Conservation (phyloP, 2,888 invertebrate species). For the Drosophila leonis region DNA sequence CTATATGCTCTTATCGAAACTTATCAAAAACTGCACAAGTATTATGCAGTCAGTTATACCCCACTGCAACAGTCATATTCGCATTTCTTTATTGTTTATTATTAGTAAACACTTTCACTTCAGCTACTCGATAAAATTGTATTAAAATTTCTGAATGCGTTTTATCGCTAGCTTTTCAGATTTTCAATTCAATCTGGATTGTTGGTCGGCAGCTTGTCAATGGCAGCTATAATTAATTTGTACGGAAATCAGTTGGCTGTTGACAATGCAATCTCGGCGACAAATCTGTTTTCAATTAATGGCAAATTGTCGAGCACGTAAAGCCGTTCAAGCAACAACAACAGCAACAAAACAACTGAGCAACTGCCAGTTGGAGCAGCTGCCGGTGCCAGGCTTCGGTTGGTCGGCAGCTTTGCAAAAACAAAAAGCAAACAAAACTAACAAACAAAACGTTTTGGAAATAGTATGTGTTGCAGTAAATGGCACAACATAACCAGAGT, state of each 20-base stretch:
- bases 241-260: conserved; percentile 74
- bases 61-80: not conserved
- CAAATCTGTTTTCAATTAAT: conserved; percentile 80
- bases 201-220: conserved; percentile 49
- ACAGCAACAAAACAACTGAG: conserved; percentile 1
- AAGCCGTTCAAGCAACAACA: conserved; percentile 43
- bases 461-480: conserved; percentile 16
- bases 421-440: conserved; percentile 22
- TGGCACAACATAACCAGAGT: conserved; percentile 8
- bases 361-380: conserved; percentile 17
- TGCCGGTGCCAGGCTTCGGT: conserved; percentile 15
- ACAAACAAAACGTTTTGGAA: not conserved
- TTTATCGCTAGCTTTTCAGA: conserved; percentile 28
- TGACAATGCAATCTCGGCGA: conserved; percentile 75
- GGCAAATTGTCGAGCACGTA: conserved; percentile 73
- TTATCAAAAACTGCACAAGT: not conserved
- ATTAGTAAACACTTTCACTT: conserved; percentile 38
- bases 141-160: conserved; percentile 34
- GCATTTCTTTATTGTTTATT: conserved; percentile 14
- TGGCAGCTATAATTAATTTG: conserved; percentile 76
- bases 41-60: not conserved
- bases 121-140: conserved; percentile 48
- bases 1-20: too few relatives aligned
- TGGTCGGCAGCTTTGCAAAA: conserved; percentile 31
- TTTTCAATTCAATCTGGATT: conserved; percentile 5